Evolutionary conservation across 2,888 invertebrate species (phyloP).

Genomic region (Frankliniella fusca): DNA sequence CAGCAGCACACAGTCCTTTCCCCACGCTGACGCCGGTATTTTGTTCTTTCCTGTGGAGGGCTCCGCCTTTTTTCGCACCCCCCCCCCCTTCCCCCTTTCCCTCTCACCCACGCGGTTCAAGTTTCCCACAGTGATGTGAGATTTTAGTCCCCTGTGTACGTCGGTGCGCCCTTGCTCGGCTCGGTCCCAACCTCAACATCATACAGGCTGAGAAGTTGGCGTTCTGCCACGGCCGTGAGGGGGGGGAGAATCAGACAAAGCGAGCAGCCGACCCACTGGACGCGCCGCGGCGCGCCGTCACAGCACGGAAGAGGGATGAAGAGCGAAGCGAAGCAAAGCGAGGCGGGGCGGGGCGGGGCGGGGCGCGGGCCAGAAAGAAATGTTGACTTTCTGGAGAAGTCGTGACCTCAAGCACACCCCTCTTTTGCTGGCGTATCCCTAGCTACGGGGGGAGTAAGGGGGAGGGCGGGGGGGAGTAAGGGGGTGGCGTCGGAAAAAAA

Average conservation of each 20-base stretch:
- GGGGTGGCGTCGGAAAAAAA: too few species aligned
- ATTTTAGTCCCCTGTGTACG: not conserved
- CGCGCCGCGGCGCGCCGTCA: not conserved
- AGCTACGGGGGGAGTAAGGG: not conserved
- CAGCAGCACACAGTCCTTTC: too few species aligned
- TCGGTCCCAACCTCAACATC: not conserved
- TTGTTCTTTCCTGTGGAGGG: too few species aligned
- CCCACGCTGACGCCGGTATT: too few species aligned
- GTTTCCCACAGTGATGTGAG: too few species aligned
- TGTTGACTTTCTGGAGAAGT: not conserved
- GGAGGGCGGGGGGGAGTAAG: too few species aligned
- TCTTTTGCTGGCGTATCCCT: not conserved
- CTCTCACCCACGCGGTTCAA: too few species aligned
- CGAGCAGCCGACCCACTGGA: not conserved
- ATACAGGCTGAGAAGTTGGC: constrained; percentile 14
- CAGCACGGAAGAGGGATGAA: not conserved
- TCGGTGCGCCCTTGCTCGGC: not conserved
- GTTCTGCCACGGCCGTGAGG: not conserved
- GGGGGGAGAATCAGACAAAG: not conserved
- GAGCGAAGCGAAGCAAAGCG: not conserved
- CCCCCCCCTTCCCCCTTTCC: too few species aligned
- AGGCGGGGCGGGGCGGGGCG: not conserved
- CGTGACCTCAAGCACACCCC: not conserved
- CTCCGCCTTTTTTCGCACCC: too few species aligned
- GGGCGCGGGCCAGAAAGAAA: not conserved